phyloP scores from a whole-genome alignment of 2,113 vertebrate genomes.

The Anser brachyrhynchus region DNA sequence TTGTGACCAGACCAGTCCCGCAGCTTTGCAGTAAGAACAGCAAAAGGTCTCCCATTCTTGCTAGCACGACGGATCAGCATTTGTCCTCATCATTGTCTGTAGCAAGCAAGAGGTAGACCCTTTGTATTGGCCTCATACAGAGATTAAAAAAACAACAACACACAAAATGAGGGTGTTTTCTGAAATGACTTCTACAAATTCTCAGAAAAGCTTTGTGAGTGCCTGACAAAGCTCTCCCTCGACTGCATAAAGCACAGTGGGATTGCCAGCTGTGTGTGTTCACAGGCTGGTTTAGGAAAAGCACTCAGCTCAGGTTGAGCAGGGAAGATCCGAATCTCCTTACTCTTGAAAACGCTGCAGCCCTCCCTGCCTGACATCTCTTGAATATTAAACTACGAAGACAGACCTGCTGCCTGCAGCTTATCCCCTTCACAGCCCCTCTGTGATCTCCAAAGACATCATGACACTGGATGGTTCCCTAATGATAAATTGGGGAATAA shows the following conservation, averaged over 20 bases:
- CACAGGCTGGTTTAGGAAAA: conserved; percentile 13
- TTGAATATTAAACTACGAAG: conserved; percentile 19
- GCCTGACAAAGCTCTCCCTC: conserved; percentile 28
- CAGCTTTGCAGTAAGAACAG: not conserved
- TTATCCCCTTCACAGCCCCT: not conserved
- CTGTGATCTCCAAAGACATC: not conserved
- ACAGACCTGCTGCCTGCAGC: not conserved
- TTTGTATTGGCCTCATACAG: not conserved
- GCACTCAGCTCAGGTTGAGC: not conserved
- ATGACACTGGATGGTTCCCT: not conserved
- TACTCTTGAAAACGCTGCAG: not conserved
- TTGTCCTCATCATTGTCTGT: not conserved
- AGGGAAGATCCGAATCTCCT: not conserved
- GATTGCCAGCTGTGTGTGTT: conserved; percentile 43
- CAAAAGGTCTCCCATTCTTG: not conserved
- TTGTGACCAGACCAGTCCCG: not conserved
- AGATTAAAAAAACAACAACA: not conserved
- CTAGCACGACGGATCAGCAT: not conserved
- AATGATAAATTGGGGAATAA: not conserved
- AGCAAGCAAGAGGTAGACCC: not conserved
- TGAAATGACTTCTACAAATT: conserved; percentile 14
- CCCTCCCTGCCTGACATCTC: not conserved
- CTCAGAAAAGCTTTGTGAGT: conserved; percentile 47
- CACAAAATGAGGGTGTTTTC: conserved; percentile 34
- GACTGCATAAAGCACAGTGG: not conserved